Percentiles rank a stretch among this genome's conserved stretches.
These are phyloP conservation scores for Tolmerus cingulatus DNA, from an alignment of 2,888 invertebrate genomes.

Conservation along the genomic window DNA sequence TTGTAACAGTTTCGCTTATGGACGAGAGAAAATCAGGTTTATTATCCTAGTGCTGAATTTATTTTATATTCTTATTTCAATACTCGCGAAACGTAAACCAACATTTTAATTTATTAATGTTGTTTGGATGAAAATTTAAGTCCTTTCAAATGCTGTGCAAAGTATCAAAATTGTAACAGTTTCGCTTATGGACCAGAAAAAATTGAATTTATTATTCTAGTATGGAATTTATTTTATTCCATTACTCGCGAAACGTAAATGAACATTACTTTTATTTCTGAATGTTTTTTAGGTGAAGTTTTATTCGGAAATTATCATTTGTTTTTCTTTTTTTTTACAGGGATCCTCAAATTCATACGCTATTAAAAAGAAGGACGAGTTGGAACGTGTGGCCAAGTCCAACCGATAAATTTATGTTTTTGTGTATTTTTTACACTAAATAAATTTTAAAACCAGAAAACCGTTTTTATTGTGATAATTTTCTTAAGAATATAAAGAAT, in stretches of 20 bases:
- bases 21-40: conserved; percentile 55
- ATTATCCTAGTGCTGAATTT: conserved; percentile 44
- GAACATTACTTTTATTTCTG: neutral
- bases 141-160: conserved; percentile 58
- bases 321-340: conserved; percentile 61
- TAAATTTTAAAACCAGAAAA: conserved; percentile 18
- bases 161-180: conserved; percentile 51
- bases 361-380: conserved; percentile 99
- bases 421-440: conserved; percentile 31
- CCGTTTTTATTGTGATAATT: neutral
- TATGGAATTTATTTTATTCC: neutral
- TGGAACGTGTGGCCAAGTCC: conserved; percentile 99
- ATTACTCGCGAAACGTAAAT: conserved; percentile 44
- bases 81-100: conserved; percentile 43
- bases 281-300: neutral
- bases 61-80: neutral
- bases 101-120: conserved; percentile 10
- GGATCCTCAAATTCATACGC: conserved; percentile 99
- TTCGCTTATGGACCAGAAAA: conserved; percentile 60
- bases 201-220: conserved; percentile 47
- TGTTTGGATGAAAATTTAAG: conserved; percentile 44
- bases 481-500: too few relatives aligned
- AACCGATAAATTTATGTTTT: conserved; percentile 85
- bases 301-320: neutral
- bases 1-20: conserved; percentile 57